These are phyloP conservation scores for Sus scrofa DNA, from an alignment of 2,113 vertebrate species.

Conservation along the genomic window T2T-Sscrofa CM000814.6:97562501-97563000, in stretches of 20 bases:
- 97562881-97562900: slow-evolving; percentile 87
- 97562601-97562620: slow-evolving; percentile 73
- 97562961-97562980: slow-evolving; percentile 83
- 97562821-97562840: slow-evolving; percentile 80
- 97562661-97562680: slow-evolving; percentile 76
- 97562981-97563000: slow-evolving; percentile 87
- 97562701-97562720: slow-evolving; percentile 68
- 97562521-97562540: slow-evolving; percentile 88
- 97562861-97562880: slow-evolving; percentile 82
- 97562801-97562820: slow-evolving; percentile 64
- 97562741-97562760: slow-evolving; percentile 79
- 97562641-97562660: slow-evolving; percentile 60
- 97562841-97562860: slow-evolving; percentile 81
- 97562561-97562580: slow-evolving; percentile 87
- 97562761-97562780: slow-evolving; percentile 80
- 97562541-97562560: slow-evolving; percentile 87
- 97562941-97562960: slow-evolving; percentile 82
- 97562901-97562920: slow-evolving; percentile 88
- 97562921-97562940: slow-evolving; percentile 88
- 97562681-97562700: slow-evolving; percentile 68
- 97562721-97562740: slow-evolving; percentile 73
- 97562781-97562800: slow-evolving; percentile 63
- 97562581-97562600: slow-evolving; percentile 80
- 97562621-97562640: slow-evolving; percentile 51
- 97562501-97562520: slow-evolving; percentile 90